Base-by-base conservation (phyloP, 2,113 vertebrate species). In the Larimichthys polyactis region DNA sequence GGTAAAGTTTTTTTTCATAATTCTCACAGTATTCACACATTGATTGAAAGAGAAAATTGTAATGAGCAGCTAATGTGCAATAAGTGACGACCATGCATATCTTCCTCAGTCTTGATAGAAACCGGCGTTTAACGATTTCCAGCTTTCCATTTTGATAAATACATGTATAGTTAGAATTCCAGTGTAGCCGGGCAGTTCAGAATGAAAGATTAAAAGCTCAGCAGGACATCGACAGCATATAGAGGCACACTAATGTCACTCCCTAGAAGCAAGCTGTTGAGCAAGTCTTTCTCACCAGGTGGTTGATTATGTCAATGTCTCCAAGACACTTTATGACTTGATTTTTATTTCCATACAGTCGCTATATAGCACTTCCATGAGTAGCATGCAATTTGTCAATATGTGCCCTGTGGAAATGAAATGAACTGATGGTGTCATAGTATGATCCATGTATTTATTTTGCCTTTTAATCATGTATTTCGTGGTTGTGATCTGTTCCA, bases 1-100 rank as follows among this genome's bases (percentile, higher is more conserved):
- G 96, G 97, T 99, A 79, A 54, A 54, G 14, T 49, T 40, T 57
- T 69, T 77, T 69, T 77, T 55, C 12, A 58, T 63, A 57, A 22
- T 27, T 74, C 4, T 5, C n/a, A 36, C 48, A 10, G 0, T 64
- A 7, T 43, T 57, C 29, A 27, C 27, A 24, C 11, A 46, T 78
- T 52, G 46, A 62, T 54, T 58, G n/a, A 66, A 48, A 32, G 10
- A 70, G 14, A 63, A 49, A 27, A 43, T 32, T 10, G 1, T 36
- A 14, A 19, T 32, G 22, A 29, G 60, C 49, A 52, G n/a, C 55
- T 74, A 22, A 62, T 5, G 6, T 67, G 5, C 44, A 46, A 67
- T 32, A 78, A 17, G 8, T 27, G 17, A 68, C 2, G 49, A 14
- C 19, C 27, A 59, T 43, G 29, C 44, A 6, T 46, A 52, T 55